Conservation (phyloP, 1,140 invertebrate species). For the Temnothorax longispinosus region DNA sequence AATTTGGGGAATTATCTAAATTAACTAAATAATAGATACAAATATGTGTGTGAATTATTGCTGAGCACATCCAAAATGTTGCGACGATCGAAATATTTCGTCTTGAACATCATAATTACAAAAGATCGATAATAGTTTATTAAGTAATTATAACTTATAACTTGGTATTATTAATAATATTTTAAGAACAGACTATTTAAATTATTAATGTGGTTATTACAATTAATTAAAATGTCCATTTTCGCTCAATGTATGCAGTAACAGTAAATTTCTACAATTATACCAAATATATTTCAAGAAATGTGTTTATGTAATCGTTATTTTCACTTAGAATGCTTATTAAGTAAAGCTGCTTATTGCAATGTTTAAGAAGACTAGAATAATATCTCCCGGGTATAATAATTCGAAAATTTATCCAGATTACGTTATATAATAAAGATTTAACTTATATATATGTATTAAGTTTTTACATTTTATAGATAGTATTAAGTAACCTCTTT, state of each 20-base stretch:
- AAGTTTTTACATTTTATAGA: neutral
- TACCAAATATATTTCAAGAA: neutral
- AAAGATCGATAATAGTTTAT: conserved; percentile 24
- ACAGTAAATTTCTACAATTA: neutral
- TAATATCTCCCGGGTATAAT: neutral
- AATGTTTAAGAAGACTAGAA: neutral
- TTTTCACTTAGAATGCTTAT: neutral
- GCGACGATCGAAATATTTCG: neutral
- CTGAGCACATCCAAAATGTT: neutral
- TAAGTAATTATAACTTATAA: neutral
- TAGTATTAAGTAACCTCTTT: neutral
- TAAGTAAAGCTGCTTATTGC: neutral
- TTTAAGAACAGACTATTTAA: conserved; percentile 8
- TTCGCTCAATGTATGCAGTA: neutral
- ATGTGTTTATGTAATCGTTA: neutral
- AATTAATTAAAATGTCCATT: neutral
- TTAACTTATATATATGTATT: neutral
- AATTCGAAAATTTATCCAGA: neutral
- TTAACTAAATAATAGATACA: neutral
- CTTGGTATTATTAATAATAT: neutral
- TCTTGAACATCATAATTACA: conserved; percentile 38
- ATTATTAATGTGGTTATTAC: conserved; percentile 2
- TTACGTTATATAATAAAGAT: neutral
- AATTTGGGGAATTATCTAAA: conserved; percentile 5
- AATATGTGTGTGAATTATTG: neutral